A percentile compares a stretch with the other conserved stretches of the same genome.
phyloP scores from a whole-genome alignment of 2,888 invertebrate species.

The Trachelus iudaicus region DNA sequence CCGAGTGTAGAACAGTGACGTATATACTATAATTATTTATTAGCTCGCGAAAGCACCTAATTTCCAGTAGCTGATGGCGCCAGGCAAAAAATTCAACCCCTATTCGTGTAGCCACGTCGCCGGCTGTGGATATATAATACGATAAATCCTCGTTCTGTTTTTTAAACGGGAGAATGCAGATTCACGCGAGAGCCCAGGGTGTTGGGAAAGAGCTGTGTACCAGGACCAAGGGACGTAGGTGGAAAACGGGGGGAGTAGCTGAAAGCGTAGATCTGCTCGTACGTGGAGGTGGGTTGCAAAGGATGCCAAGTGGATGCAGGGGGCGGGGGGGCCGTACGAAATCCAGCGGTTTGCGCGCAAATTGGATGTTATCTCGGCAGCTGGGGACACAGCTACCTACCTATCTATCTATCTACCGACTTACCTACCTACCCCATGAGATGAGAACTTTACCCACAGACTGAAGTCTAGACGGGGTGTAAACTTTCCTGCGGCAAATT shows the following conservation, averaged over 20 bases:
- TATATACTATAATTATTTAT: constrained; percentile 26
- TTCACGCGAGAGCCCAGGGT: constrained; percentile 15
- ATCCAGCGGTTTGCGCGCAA: constrained; percentile 51
- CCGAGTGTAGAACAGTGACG: neutral
- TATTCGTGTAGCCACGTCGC: constrained; percentile 6
- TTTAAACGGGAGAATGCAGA: constrained; percentile 16
- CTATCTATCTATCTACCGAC: constrained; percentile 8
- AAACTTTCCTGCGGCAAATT: neutral
- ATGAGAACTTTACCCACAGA: constrained; percentile 44
- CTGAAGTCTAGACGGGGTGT: neutral
- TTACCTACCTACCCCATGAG: constrained; percentile 23
- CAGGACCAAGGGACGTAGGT: constrained; percentile 10
- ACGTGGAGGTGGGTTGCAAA: neutral
- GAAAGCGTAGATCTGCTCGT: neutral
- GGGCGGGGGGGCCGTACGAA: constrained; percentile 32
- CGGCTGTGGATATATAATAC: constrained; percentile 5
- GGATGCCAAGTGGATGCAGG: constrained; percentile 11
- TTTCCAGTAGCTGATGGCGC: constrained; percentile 6
- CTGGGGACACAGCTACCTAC: constrained; percentile 45
- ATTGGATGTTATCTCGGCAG: constrained; percentile 59
- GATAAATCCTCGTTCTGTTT: constrained; percentile 32
- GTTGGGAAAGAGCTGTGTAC: neutral
- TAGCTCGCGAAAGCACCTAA: constrained; percentile 22
- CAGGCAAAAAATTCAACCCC: constrained; percentile 24
- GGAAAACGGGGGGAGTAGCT: neutral